Conservation (phyloP, 2,797 vertebrate genomes). For the Borostomias antarcticus region DNA sequence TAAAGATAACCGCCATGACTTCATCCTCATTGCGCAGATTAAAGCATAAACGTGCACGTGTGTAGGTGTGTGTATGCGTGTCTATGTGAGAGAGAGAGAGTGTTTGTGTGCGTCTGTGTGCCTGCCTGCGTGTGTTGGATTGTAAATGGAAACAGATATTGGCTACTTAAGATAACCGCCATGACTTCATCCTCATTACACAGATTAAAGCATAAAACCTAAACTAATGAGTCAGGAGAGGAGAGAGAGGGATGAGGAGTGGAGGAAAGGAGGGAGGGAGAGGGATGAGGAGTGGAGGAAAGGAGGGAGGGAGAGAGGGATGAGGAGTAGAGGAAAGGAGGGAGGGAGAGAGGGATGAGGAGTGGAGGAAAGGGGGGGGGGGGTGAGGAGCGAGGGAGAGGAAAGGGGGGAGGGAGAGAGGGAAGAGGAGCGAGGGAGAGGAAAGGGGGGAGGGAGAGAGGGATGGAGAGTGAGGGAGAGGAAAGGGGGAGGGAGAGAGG, state of each 20-base stretch:
- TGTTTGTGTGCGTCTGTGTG: no score
- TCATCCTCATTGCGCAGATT: conserved; percentile 88
- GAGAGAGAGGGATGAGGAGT: conserved; percentile 72
- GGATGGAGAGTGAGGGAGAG: conserved; percentile 32
- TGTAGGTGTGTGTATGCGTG: no score
- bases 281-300: conserved; percentile 37
- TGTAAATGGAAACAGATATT: no score
- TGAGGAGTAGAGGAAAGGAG: conserved; percentile 1
- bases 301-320: conserved; percentile 1
- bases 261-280: conserved; percentile 75
- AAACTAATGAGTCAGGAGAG: conserved; percentile 86
- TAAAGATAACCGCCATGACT: conserved; percentile 84
- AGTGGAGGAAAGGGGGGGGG: neutral
- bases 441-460: conserved; percentile 41
- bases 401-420: conserved; percentile 50
- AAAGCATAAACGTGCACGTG: conserved; percentile 91
- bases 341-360: neutral
- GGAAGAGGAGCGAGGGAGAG: conserved; percentile 48
- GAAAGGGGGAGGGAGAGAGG: conserved; percentile 27
- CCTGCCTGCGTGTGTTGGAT: no score
- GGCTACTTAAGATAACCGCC: conserved; percentile 77
- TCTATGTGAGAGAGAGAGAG: no score
- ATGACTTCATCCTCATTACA: conserved; percentile 88
- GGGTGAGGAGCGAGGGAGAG: conserved; percentile 25
- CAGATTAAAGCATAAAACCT: conserved; percentile 90